Conservation (phyloP, 2,113 vertebrate genomes). For the Empidonax traillii region DNA sequence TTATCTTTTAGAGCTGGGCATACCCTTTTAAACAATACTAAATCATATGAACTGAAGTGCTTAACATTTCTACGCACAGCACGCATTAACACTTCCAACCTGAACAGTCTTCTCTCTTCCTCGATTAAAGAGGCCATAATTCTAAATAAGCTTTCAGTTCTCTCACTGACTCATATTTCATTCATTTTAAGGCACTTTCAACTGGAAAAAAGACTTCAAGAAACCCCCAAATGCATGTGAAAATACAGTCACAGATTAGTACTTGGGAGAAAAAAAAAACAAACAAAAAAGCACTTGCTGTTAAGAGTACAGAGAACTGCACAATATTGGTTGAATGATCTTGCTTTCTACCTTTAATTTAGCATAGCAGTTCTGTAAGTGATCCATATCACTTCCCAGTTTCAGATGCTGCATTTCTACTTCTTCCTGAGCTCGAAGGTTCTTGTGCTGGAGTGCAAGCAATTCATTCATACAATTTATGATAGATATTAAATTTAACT, state of each 20-base stretch:
- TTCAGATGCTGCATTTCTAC: constrained; percentile 88
- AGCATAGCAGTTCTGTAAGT: constrained; percentile 87
- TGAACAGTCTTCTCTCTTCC: not conserved
- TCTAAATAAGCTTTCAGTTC: not conserved
- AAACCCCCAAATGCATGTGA: not conserved
- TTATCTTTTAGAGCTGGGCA: not conserved
- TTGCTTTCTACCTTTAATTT: constrained; percentile 84
- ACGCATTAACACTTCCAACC: not conserved
- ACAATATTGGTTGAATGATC: not conserved
- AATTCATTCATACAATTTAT: constrained; percentile 91
- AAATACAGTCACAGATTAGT: not conserved
- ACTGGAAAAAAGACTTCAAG: not conserved
- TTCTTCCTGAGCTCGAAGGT: constrained; percentile 83
- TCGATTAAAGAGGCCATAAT: not conserved
- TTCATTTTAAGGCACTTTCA: not conserved
- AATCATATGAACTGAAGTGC: not conserved
- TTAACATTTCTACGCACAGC: not conserved
- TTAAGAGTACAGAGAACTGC: not conserved
- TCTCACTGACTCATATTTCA: not conserved
- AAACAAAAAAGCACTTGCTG: not conserved
- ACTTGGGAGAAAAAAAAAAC: not conserved
- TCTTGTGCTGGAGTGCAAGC: constrained; percentile 83
- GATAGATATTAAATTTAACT: constrained; percentile 78
- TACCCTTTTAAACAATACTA: not conserved
- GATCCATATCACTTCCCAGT: constrained; percentile 86